These are phyloP conservation scores for Bimastos eiseni DNA, from an alignment of 2,888 invertebrate species.

Conservation along the genomic window DNA sequence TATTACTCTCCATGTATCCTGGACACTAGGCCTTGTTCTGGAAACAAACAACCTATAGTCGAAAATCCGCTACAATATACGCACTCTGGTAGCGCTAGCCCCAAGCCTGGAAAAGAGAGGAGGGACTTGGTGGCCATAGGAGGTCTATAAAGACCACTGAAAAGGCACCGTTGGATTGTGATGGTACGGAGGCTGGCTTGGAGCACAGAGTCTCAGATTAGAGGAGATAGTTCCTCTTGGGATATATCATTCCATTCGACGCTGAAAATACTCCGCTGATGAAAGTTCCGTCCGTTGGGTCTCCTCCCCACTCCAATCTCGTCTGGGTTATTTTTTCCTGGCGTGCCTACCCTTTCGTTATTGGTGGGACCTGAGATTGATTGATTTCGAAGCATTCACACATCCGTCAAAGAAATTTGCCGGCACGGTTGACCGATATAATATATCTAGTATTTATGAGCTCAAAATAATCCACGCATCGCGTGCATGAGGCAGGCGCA, in stretches of 20 bases:
- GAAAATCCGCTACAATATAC: neutral
- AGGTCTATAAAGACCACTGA: no score
- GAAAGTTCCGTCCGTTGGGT: neutral
- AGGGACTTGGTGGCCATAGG: no score
- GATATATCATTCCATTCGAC: no score
- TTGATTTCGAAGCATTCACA: neutral
- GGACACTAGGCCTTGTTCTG: neutral
- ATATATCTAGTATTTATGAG: neutral
- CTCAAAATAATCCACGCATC: neutral
- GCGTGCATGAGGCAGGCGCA: neutral
- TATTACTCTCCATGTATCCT: no score
- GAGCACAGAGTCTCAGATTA: no score
- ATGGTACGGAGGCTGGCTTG: no score
- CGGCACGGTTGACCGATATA: neutral
- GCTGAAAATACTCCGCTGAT: neutral
- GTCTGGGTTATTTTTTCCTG: neutral
- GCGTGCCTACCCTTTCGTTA: neutral
- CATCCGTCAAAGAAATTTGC: neutral
- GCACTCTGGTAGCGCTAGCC: no score
- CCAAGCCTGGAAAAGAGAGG: no score
- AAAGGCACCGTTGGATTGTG: no score
- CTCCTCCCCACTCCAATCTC: neutral
- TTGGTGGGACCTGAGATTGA: neutral
- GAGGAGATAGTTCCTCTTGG: neutral
- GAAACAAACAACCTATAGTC: neutral